A percentile compares a stretch with the other conserved stretches of the same genome.
Conservation (phyloP, 2,797 vertebrate genomes). For the Simalia tracyae region DNA sequence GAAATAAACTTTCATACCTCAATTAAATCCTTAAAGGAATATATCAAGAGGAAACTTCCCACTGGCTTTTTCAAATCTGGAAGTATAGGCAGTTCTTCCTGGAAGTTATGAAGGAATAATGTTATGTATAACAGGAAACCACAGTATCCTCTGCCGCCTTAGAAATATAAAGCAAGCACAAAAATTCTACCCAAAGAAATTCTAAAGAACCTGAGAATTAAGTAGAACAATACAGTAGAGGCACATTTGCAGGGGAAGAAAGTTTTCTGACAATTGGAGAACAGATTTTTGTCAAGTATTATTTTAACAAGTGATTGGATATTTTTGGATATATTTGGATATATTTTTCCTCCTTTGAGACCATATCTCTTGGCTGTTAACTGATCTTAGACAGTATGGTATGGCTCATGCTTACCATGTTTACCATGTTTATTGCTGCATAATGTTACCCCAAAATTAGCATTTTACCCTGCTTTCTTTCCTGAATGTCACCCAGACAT, state of each 20-base stretch:
- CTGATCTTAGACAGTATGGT: not conserved
- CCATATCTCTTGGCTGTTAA: slow-evolving; percentile 9
- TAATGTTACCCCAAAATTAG: not conserved
- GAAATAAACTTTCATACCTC: no score
- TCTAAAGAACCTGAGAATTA: not conserved
- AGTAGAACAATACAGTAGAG: not conserved
- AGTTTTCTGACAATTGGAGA: not conserved
- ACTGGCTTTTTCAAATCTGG: no score
- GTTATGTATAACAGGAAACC: no score
- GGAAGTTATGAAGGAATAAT: no score
- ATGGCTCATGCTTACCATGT: not conserved
- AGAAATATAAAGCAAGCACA: no score
- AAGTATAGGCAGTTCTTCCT: no score
- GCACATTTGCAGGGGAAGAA: not conserved
- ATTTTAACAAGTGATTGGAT: not conserved
- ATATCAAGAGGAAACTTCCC: no score
- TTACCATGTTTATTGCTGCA: not conserved
- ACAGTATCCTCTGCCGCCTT: no score
- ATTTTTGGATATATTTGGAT: not conserved
- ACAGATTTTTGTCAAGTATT: not conserved
- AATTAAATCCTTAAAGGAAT: no score
- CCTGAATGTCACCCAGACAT: slow-evolving; percentile 17
- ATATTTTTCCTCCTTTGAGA: not conserved
- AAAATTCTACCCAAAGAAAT: no score
- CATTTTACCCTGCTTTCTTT: slow-evolving; percentile 12